Percentiles rank a stretch among this genome's conserved stretches.
Evolutionary conservation across 2,113 vertebrate species (phyloP).

Genomic region (Tretioscincus oriximinensis): DNA sequence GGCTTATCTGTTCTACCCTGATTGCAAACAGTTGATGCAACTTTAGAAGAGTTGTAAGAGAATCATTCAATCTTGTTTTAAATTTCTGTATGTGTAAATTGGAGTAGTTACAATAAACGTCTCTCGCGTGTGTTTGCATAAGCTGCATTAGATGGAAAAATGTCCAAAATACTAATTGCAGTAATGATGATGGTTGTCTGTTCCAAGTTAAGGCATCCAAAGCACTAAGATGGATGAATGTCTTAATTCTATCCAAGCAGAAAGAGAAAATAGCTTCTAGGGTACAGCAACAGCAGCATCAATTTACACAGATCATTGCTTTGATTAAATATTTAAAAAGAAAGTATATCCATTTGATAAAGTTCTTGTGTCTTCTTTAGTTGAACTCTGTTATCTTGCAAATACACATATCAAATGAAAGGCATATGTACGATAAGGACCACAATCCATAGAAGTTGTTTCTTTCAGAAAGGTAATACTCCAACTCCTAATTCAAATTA

Average conservation of each 20-base stretch:
- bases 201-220: constrained; percentile 10
- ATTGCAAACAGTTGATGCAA: neutral
- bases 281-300: constrained; percentile 58
- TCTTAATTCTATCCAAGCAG: constrained; percentile 77
- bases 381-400: neutral
- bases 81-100: neutral
- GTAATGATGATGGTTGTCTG: neutral
- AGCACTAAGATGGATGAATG: constrained; percentile 62
- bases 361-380: neutral
- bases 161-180: neutral
- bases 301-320: constrained; percentile 52
- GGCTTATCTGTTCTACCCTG: neutral
- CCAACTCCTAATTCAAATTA: neutral
- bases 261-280: constrained; percentile 48
- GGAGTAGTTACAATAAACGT: neutral
- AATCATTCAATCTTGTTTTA: neutral
- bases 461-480: neutral
- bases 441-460: neutral
- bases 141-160: neutral
- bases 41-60: neutral
- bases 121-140: too few relatives aligned
- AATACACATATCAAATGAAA: neutral
- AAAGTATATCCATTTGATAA: neutral
- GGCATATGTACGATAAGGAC: neutral
- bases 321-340: constrained; percentile 48